Conservation (phyloP, 2,888 invertebrate genomes). For the Ophion slaviceki region DNA sequence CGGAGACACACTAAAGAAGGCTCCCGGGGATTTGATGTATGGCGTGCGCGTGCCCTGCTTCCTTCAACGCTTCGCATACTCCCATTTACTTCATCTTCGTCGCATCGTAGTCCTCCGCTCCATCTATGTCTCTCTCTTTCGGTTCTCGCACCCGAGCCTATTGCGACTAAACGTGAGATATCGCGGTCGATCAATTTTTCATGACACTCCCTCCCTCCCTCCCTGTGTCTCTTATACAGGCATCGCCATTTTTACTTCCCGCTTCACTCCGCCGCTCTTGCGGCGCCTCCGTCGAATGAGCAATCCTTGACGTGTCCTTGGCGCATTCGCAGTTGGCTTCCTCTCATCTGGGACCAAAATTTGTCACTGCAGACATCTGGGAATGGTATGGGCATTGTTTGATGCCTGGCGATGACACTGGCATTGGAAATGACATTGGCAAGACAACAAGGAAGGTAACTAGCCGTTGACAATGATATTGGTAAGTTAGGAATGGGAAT, state of each 20-base stretch:
- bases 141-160: constrained; percentile 69
- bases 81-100: constrained; percentile 25
- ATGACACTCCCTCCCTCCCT: constrained; percentile 73
- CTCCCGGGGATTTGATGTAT: constrained; percentile 80
- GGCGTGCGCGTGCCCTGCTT: constrained; percentile 82
- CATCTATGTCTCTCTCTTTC: constrained; percentile 34
- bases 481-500: background rate
- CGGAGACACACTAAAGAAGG: constrained; percentile 58
- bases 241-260: constrained; percentile 49
- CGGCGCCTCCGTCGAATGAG: constrained; percentile 2
- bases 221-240: background rate
- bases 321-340: background rate
- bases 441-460: background rate
- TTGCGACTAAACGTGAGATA: constrained; percentile 81
- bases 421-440: background rate
- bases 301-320: background rate
- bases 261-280: background rate
- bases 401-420: background rate
- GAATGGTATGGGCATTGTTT: background rate
- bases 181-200: constrained; percentile 82
- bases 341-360: background rate
- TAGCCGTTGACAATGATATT: background rate
- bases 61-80: constrained; percentile 71
- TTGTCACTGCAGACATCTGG: background rate
- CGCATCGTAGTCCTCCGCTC: constrained; percentile 23